Evolutionary conservation across 2,797 vertebrate species (phyloP), one percentile per base, ranked within the genome.

Genomic region (Anas bernieri): DNA sequence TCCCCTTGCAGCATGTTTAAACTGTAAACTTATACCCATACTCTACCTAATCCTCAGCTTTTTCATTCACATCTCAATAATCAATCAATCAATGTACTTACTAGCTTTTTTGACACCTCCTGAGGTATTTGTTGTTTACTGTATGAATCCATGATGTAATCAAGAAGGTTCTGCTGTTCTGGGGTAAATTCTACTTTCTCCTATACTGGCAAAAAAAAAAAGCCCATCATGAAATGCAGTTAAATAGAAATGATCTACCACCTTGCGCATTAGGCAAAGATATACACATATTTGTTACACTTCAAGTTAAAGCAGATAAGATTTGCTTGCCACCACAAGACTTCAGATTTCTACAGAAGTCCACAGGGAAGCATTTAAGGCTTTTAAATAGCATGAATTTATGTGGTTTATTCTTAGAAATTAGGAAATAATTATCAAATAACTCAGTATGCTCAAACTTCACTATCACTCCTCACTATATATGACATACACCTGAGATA

Each of bases 51-150:
- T 39, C 25, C 55, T 90, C 46, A 82, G 39, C 31, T 59, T 67
- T 20, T 10, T 56, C 64, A 67, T 54, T 54, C 0, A 0, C 25
- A n/a, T 68, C 59, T 86, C 31, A 68, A 64, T 66, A 90, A 46
- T 20, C 1, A 89, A 64, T 68, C 80, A 6, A n/a, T 69, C 28
- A 67, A 30, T 7, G n/a, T 87, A 98, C 97, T 43, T 98, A 99
- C 99, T 97, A 99, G 98, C 96, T 99, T 99, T 97, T 99, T 99
- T 74, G 99, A 98, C 94, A 99, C 97, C 52, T 99, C 99, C 84
- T 98, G 99, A 94, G 99, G 99, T 96, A 99, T 99, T 88, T 98
- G 98, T 95, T 99, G 99, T 96, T 98, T 99, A 94, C 98, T 98
- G 78, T 99, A 99, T 43, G 99, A 99, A 31, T 99, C 98, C 97